phyloP scores from a whole-genome alignment of 2,888 invertebrate species.

The Deilephila elpenor region DNA sequence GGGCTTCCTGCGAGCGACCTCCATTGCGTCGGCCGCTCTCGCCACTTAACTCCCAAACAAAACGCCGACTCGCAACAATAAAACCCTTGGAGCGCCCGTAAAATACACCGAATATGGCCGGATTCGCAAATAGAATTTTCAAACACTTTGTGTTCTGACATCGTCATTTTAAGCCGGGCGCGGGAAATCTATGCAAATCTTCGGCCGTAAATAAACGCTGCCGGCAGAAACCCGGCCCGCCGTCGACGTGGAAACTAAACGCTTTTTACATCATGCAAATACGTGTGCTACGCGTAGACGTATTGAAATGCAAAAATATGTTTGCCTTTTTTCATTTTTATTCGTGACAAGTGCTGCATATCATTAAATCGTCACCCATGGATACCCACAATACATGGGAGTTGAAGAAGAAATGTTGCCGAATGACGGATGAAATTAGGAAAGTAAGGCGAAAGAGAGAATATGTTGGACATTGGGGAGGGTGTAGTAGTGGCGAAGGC shows the following conservation, averaged over 20 bases:
- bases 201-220: neutral
- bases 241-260: neutral
- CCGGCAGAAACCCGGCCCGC: neutral
- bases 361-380: no score
- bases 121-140: slow-evolving; percentile 7
- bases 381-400: no score
- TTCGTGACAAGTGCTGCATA: no score
- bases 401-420: no score
- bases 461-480: no score
- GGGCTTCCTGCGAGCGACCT: neutral
- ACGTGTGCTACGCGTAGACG: no score
- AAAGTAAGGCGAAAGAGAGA: no score
- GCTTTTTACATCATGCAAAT: neutral
- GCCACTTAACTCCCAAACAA: slow-evolving; percentile 1
- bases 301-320: no score
- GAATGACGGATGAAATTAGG: no score
- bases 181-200: neutral
- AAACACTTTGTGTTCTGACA: slow-evolving; percentile 4
- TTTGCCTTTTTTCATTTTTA: no score
- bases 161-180: neutral
- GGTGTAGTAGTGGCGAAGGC: no score
- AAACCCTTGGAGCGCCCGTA: slow-evolving; percentile 5
- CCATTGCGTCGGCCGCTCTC: neutral
- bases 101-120: slow-evolving; percentile 16
- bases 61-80: slow-evolving; percentile 12